Evolutionary conservation across 2,113 vertebrate genomes (phyloP).

Genomic region (Alethe diademata): DNA sequence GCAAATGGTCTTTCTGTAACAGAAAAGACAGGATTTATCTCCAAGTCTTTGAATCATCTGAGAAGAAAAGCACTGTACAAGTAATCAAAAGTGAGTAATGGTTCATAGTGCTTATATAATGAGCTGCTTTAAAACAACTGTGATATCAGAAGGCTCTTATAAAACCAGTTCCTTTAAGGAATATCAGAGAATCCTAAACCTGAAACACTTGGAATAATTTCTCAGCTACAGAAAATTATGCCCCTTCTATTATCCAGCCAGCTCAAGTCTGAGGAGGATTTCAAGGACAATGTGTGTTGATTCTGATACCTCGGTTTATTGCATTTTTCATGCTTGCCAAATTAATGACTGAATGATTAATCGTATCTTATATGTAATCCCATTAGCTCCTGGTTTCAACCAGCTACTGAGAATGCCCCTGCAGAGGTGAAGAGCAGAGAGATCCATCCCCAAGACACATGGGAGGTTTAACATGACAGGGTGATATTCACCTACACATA

Average conservation of each 20-base stretch:
- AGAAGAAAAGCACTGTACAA: neutral
- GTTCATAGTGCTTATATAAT: neutral
- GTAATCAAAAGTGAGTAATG: neutral
- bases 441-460: neutral
- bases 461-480: neutral
- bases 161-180: neutral
- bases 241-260: neutral
- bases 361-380: neutral
- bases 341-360: constrained; percentile 9
- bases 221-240: neutral
- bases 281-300: constrained; percentile 21
- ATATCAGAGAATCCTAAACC: neutral
- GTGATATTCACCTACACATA: neutral
- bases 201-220: neutral
- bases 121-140: constrained; percentile 2
- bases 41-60: neutral
- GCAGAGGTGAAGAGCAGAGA: neutral
- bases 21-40: neutral
- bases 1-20: neutral
- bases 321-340: constrained; percentile 21
- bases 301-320: neutral
- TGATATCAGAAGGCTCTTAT: neutral
- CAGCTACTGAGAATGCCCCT: neutral
- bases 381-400: neutral
- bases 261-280: neutral